These are phyloP conservation scores for Oriolus oriolus DNA, from an alignment of 2,113 vertebrate species.

Conservation along the genomic window DNA sequence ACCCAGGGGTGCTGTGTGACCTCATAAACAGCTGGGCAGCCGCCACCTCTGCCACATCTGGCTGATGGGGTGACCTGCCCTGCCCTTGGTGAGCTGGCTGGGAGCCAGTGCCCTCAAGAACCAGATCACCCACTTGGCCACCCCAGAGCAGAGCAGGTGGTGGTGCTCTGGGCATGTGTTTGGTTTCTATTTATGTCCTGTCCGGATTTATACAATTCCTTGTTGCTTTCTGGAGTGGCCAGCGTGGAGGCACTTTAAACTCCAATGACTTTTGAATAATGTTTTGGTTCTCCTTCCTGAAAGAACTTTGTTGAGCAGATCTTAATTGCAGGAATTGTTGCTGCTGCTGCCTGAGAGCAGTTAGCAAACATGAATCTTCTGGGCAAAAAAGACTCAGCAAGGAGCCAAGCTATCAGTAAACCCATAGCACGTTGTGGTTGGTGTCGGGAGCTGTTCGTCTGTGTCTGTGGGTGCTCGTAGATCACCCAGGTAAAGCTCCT, in stretches of 20 bases:
- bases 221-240: background rate
- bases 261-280: background rate
- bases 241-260: background rate
- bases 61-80: background rate
- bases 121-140: background rate
- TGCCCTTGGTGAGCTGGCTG: background rate
- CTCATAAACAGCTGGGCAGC: background rate
- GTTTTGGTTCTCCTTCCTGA: background rate
- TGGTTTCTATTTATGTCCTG: background rate
- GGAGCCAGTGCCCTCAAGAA: background rate
- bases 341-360: background rate
- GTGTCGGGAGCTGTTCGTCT: background rate
- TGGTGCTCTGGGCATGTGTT: background rate
- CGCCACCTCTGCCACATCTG: background rate
- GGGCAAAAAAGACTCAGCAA: too few species aligned
- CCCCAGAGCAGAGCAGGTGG: background rate
- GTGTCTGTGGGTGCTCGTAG: background rate
- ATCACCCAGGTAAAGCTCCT: background rate
- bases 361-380: background rate
- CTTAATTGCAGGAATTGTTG: background rate
- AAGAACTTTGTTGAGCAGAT: background rate
- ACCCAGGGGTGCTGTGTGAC: background rate
- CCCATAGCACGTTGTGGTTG: rapidly evolving
- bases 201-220: background rate
- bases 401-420: background rate